phyloP scores from a whole-genome alignment of 2,113 vertebrate species.

The Polyodon spathula region DNA sequence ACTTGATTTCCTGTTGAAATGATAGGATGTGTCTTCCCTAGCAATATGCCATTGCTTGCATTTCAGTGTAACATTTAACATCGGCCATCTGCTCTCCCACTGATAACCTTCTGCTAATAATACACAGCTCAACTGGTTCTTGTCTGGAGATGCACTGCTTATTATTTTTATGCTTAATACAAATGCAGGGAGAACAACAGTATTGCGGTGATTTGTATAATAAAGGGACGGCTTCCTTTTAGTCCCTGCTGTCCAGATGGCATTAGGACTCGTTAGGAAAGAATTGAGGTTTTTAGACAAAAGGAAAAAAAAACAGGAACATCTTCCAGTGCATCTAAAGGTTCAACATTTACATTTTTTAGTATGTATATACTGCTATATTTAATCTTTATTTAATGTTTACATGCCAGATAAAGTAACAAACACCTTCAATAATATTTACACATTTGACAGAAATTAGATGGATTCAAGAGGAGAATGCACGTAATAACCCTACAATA shows the following conservation, averaged over 20 bases:
- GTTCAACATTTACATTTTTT: conserved; percentile 42
- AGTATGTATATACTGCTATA: conserved; percentile 39
- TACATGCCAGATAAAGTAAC: too few relatives aligned
- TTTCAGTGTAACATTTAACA: conserved; percentile 8
- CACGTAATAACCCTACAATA: too few relatives aligned
- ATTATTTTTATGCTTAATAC: conserved; percentile 16
- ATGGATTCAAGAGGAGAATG: too few relatives aligned
- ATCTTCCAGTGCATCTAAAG: too few relatives aligned
- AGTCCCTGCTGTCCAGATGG: conserved; percentile 14
- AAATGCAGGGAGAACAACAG: conserved; percentile 17
- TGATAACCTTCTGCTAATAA: conserved; percentile 7
- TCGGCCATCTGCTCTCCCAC: conserved; percentile 27
- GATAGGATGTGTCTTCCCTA: too few relatives aligned
- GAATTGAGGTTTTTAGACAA: conserved; percentile 16
- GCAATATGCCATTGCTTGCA: too few relatives aligned
- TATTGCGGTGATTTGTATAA: conserved; percentile 5
- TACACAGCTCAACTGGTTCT: too few relatives aligned
- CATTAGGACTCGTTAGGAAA: conserved; percentile 23
- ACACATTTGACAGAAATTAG: too few relatives aligned
- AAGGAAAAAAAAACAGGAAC: neutral
- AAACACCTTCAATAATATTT: too few relatives aligned
- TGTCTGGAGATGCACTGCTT: neutral
- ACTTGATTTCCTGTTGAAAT: too few relatives aligned
- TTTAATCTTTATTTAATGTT: conserved; percentile 31
- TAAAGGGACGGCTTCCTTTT: neutral